Percentiles rank a stretch among this genome's conserved stretches.
phyloP scores from a whole-genome alignment of 2,113 vertebrate genomes.

The Catagonus wagneri region DNA sequence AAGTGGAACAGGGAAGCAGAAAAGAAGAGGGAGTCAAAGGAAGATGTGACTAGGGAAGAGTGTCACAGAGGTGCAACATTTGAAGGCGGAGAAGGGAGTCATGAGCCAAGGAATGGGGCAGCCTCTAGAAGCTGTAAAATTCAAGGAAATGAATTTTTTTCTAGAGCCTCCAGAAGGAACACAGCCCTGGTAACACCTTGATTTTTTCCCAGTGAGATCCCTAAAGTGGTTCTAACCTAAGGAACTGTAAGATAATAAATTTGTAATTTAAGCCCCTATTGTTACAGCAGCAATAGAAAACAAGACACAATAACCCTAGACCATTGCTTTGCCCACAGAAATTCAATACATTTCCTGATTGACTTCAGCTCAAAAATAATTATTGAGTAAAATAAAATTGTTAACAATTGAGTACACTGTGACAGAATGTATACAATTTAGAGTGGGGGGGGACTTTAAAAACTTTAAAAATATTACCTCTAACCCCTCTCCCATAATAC shows the following conservation, averaged over 20 bases:
- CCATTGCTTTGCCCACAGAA: not conserved
- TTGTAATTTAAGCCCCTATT: not conserved
- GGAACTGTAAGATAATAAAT: not conserved
- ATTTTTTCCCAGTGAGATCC: not conserved
- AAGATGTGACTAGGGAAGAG: not conserved
- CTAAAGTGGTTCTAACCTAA: not conserved
- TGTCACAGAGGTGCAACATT: not conserved
- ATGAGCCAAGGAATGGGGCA: not conserved
- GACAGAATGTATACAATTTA: not conserved
- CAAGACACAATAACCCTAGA: not conserved
- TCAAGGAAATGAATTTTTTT: not conserved
- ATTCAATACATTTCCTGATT: not conserved
- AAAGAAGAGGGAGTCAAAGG: not conserved
- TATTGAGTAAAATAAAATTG: conserved; percentile 17
- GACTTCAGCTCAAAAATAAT: not conserved
- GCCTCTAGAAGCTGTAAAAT: not conserved
- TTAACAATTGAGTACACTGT: not conserved
- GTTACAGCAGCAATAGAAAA: not conserved
- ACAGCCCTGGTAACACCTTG: not conserved
- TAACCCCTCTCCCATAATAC: not conserved
- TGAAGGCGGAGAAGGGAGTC: not conserved
- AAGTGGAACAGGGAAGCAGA: not conserved
- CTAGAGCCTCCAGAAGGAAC: not conserved
- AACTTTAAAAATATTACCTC: not conserved
- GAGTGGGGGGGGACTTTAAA: not conserved